Evolutionary conservation across 23 tunicate species (phyloP).

Genomic region (Pegea sp.): DNA sequence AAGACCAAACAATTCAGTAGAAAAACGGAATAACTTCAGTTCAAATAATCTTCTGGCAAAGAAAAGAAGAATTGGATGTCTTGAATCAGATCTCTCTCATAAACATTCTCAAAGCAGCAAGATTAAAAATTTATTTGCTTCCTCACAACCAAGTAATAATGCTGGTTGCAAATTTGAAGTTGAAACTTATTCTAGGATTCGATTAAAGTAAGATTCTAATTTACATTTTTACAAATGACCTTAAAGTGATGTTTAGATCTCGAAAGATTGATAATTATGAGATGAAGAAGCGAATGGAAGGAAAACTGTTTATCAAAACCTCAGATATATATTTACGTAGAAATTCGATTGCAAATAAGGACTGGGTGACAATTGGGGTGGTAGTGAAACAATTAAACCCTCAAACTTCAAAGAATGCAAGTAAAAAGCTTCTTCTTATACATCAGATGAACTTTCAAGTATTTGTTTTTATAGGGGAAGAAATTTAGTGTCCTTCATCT

Average conservation of each 20-base stretch:
- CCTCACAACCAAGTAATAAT: too few species aligned
- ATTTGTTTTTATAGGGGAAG: slow-evolving; percentile 26
- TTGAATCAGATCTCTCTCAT: too few species aligned
- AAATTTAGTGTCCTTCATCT: slow-evolving; percentile 53
- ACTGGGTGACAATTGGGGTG: slow-evolving; percentile 83
- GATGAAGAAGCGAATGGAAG: slow-evolving; percentile 52
- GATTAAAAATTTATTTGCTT: too few species aligned
- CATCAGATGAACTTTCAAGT: too few species aligned
- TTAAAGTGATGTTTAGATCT: slow-evolving; percentile 8
- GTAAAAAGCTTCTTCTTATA: too few species aligned
- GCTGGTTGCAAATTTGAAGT: slow-evolving; percentile 23
- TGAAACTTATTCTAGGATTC: slow-evolving; percentile 37
- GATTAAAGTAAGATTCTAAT: slow-evolving; percentile 21
- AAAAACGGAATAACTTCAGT: background rate
- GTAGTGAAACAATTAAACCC: slow-evolving; percentile 66
- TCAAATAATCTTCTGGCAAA: background rate
- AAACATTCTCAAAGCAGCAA: too few species aligned
- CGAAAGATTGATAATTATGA: slow-evolving; percentile 18
- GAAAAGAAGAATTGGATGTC: background rate
- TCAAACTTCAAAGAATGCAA: slow-evolving; percentile 76
- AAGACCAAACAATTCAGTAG: background rate
- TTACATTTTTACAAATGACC: background rate
- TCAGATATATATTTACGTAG: slow-evolving; percentile 25
- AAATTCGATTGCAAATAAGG: slow-evolving; percentile 27
- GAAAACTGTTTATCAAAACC: slow-evolving; percentile 20